Evolutionary conservation across 2,888 invertebrate genomes (phyloP).

Genomic region (Agonopterix subpropinquella): DNA sequence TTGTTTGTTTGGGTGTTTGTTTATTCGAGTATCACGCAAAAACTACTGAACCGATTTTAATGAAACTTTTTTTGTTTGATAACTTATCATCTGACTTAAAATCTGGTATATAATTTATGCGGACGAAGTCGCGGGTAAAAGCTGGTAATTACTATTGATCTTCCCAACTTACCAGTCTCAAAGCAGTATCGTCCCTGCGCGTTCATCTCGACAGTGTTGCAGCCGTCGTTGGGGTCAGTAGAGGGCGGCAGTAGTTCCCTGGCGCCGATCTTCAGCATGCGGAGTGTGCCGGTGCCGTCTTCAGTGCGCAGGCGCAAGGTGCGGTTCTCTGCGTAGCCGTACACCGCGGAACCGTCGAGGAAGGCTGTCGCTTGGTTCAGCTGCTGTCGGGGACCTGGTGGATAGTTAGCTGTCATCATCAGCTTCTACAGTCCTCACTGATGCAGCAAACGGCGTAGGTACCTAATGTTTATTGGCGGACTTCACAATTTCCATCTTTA

Average conservation of each 20-base stretch:
- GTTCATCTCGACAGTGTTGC: conserved; percentile 82
- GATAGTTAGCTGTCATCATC: not conserved
- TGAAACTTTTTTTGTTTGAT: no score
- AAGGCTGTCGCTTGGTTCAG: conserved; percentile 89
- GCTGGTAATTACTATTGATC: no score
- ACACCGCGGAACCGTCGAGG: conserved; percentile 90
- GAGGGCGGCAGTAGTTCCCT: conserved; percentile 83
- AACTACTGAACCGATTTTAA: no score
- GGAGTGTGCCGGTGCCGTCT: conserved; percentile 73
- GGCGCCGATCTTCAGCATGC: conserved; percentile 80
- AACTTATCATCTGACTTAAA: no score
- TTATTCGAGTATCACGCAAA: no score
- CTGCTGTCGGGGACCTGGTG: conserved; percentile 84
- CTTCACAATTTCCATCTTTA: no score
- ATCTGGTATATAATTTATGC: no score
- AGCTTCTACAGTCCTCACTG: no score
- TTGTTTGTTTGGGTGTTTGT: no score
- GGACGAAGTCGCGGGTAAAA: no score
- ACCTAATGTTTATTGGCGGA: no score
- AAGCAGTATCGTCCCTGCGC: conserved; percentile 87
- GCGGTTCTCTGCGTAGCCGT: conserved; percentile 78
- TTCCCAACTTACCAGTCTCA: conserved; percentile 72
- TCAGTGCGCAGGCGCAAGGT: conserved; percentile 66
- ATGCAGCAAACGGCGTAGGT: no score
- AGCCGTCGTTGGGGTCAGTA: conserved; percentile 83